Evolutionary conservation across 1,140 invertebrate species (phyloP), one percentile per base, ranked within the genome.

Genomic region (Zaprionus gabonicus): DNA sequence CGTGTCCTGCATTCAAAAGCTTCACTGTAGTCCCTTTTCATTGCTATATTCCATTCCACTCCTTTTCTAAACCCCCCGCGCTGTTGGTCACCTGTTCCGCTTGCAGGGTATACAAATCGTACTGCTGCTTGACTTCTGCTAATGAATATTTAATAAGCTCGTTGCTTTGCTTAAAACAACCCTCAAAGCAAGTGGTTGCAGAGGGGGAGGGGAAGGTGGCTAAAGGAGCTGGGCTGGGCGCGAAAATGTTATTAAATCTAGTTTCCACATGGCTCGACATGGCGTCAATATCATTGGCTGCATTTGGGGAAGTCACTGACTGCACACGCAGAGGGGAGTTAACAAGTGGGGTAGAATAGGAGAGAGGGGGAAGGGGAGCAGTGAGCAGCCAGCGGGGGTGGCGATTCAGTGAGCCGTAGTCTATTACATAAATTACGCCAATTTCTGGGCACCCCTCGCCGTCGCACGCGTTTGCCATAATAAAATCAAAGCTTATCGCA

Each of bases 401-500:
- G 31, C 58, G 71, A 76, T 38, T 76, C 66, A 76, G 60, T 78
- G 76, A 78, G 65, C 66, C 66, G 71, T 64, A 80, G 76, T 78
- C 80, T 80, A 88, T 88, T 90, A 90, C 81, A 90, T 90, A 90
- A 90, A 90, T 90, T 91, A 87, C 75, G 81, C 80, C 71, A 71
- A 81, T 80, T 82, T 77, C 68, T 63, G 76, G 74, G 68, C 68
- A 70, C 31, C 41, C 67, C 31, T 62, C 34, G 66, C 38, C 68
- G 34, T 46, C 60, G 71, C 85, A 90, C 86, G 85, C 86, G 82
- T 85, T 86, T 49, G 73, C 76, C 86, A 90, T 90, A 91, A 90
- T 86, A 84, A 81, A 91, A 91, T 86, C 82, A 85, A 90, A 82
- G 91, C 90, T 91, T 91, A 91, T 91, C 90, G 90, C 91, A 87